phyloP scores from a whole-genome alignment of 2,797 vertebrate species.

The Podargus strigoides region DNA sequence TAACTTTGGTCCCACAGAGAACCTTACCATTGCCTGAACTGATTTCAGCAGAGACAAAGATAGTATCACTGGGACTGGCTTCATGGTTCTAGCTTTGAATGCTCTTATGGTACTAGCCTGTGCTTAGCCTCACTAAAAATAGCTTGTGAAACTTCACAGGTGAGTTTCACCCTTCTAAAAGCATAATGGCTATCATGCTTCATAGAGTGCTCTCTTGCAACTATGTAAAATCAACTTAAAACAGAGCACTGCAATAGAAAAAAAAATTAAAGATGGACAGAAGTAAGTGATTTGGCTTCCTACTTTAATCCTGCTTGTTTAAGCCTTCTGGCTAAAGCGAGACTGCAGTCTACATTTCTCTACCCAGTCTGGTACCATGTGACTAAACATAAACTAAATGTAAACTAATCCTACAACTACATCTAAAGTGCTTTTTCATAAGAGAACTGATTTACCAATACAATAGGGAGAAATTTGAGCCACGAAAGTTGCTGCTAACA shows the following conservation, averaged over 20 bases:
- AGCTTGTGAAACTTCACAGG: not conserved
- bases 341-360: not conserved
- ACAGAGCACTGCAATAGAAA: not conserved
- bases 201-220: not conserved
- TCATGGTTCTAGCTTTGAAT: not conserved
- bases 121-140: not conserved
- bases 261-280: not conserved
- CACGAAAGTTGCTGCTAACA: not conserved
- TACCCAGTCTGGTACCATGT: not conserved
- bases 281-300: not conserved
- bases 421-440: not conserved
- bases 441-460: not conserved
- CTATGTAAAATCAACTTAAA: not conserved
- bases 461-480: not conserved
- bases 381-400: not conserved
- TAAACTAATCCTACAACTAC: not conserved
- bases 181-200: not conserved
- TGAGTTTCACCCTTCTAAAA: not conserved
- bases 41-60: not conserved
- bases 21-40: not conserved
- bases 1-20: not conserved
- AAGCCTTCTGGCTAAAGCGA: not conserved
- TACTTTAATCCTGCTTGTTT: not conserved
- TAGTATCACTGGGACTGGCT: not conserved
- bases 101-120: not conserved